A percentile compares a stretch with the other conserved stretches of the same genome.
phyloP scores from a whole-genome alignment of 2,888 invertebrate genomes.

The Drosophila suboccidentalis region DNA sequence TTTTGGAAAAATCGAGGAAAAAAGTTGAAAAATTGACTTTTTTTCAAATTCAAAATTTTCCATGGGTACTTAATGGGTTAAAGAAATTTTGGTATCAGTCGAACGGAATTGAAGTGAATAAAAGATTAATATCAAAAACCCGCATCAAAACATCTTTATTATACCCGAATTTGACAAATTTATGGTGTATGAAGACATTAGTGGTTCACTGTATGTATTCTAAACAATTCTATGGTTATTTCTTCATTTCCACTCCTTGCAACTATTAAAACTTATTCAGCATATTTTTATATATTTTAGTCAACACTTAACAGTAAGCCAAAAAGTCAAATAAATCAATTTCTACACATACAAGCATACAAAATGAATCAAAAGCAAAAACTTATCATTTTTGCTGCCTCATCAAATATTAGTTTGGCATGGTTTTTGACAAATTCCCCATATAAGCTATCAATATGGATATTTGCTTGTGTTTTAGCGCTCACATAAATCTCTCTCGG shows the following conservation, averaged over 20 bases:
- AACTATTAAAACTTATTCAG: neutral
- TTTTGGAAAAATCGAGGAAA: too few species aligned
- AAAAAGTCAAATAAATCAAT: neutral
- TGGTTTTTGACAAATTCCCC: conserved; percentile 8
- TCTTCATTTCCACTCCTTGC: neutral
- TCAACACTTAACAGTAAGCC: neutral
- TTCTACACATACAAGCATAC: neutral
- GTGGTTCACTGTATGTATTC: too few species aligned
- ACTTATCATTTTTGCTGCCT: conserved; percentile 2
- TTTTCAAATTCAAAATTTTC: too few species aligned
- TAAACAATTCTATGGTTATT: too few species aligned
- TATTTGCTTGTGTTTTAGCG: conserved; percentile 1
- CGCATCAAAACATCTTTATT: too few species aligned
- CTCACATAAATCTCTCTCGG: conserved; percentile 9
- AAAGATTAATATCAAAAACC: too few species aligned
- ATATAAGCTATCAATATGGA: neutral
- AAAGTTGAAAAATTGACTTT: too few species aligned
- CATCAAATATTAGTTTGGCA: neutral
- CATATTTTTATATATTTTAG: neutral
- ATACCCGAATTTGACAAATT: too few species aligned
- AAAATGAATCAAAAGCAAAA: neutral
- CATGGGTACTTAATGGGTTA: too few species aligned
- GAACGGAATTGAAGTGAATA: too few species aligned
- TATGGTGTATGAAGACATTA: too few species aligned
- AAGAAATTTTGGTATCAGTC: too few species aligned